Base-by-base conservation (phyloP, 2,888 invertebrate species). In the Caenorhabditis plicata region DNA sequence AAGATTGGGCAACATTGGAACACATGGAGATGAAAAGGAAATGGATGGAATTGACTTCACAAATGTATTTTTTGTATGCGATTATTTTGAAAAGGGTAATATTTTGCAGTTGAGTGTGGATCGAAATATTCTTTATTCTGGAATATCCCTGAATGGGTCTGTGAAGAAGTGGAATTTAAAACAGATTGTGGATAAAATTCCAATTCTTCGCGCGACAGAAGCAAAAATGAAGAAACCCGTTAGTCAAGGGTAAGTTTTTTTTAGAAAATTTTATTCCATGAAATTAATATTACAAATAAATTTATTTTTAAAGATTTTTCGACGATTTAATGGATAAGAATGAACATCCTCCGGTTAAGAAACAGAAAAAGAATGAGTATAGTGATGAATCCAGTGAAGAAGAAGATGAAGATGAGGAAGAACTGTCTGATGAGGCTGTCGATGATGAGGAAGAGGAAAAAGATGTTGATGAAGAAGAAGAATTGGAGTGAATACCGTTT, bases 161-260 rank as follows among this genome's bases (percentile, higher is more conserved):
- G 51, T 70, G 26, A 56, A 63, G 39, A 55, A 67, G 3, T 69
- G 67, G 71, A 51, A 65, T 13, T 41, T 71, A 48, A 43, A 27
- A 8, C 47, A 63, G 25, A 53, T 71, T 13, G 41, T 61, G 5
- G 56, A 61, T 15, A 51, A 58, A n/a, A 58, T 72, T 48, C 74
- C 74, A 23, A 42, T 72, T 42, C 50, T 73, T 20, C 46, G 64
- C 20, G 71, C 71, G 2, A 58, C 64, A 35, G 63, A 66, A 36
- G 63, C 71, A 38, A 56, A 64, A 35, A 62, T 58, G 41, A 64
- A 66, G 44, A 68, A 55, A 20, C 47, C 63, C 27, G 52, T 42
- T 11, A 32, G 43, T 17, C 56, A 61, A 39, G 61, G 55, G 64
- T 53, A 43, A 27, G 41, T 45, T 44, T 4, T 3, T 8, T 22